phyloP scores from a whole-genome alignment of 2,797 vertebrate genomes.

The Poeciliopsis presidionis region DNA sequence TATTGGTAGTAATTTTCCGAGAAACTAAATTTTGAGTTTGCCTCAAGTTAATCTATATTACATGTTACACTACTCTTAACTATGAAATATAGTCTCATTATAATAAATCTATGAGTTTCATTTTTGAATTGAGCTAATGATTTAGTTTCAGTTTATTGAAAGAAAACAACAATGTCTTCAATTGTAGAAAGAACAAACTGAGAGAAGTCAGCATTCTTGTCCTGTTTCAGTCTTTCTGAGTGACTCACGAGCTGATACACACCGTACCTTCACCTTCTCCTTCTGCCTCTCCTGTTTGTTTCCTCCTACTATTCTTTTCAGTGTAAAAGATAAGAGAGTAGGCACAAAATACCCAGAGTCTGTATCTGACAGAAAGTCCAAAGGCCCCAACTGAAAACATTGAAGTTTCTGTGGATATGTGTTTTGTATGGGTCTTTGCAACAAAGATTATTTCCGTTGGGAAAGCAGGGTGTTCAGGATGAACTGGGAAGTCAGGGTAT shows the following conservation, averaged over 20 bases:
- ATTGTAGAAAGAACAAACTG: not conserved
- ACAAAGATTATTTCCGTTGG: conserved; percentile 52
- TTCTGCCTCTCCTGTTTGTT: not conserved
- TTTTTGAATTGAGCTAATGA: not conserved
- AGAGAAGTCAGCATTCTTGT: conserved; percentile 20
- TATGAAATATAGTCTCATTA: not conserved
- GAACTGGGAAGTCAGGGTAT: conserved; percentile 59
- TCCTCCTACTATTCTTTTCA: conserved; percentile 32
- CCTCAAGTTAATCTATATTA: not conserved
- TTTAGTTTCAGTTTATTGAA: not conserved
- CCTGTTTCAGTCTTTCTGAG: conserved; percentile 8
- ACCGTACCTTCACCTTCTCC: conserved; percentile 28
- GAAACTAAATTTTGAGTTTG: not conserved
- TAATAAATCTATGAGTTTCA: not conserved
- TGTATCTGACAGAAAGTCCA: conserved; percentile 41
- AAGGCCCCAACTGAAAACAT: conserved; percentile 56
- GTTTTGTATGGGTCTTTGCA: conserved; percentile 63
- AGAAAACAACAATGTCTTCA: not conserved
- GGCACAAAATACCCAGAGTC: conserved; percentile 31
- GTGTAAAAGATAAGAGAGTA: conserved; percentile 28
- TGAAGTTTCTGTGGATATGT: conserved; percentile 60
- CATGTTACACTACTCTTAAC: not conserved
- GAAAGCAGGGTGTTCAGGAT: conserved; percentile 47
- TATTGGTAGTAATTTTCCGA: too few relatives aligned
- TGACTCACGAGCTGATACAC: conserved; percentile 37